Evolutionary conservation across 23 tunicate species (phyloP), one percentile per base, ranked within the genome.

Genomic region (Clavelina lepadiformis): DNA sequence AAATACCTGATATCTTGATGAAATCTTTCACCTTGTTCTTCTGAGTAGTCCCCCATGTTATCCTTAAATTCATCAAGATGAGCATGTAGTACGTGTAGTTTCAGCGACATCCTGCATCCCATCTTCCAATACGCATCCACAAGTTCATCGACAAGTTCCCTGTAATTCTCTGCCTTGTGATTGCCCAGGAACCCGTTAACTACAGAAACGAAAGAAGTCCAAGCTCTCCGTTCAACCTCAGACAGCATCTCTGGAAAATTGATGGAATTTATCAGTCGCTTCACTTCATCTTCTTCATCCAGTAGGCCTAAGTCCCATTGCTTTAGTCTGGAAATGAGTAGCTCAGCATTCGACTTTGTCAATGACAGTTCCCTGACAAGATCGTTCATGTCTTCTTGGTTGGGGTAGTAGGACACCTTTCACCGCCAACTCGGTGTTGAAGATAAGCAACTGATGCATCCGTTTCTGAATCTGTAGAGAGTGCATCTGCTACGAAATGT

Each of bases 251-350:
- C 62, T 31, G 30, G 65, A 69, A 69, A 69, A 55, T 32, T 24
- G 65, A 5, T 28, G 46, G 63, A 53, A n/a, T 53, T 54, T 3
- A 69, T 53, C 47, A 69, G 75, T 53, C 75, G 75, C 50, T 69
- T 69, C 32, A 69, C 63, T 53, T 33, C 28, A 53, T 46, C 63
- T 28, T 57, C 15, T 19, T 66, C 33, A 66, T 46, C 57, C 33
- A 66, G 72, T 27, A n/a, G n/a, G n/a, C n/a, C n/a, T n/a, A 66
- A 66, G 57, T 66, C 72, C 72, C 72, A 66, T 66, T 66, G 72
- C 57, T 66, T 66, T 24, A 46, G 34, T n/a, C n/a, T n/a, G n/a
- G n/a, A n/a, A n/a, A 66, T 46, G 6, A 66, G 34, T 24, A 66
- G 72, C 72, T 66, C 56, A 46, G 72, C 72, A 46, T 66, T 66